Conservation (phyloP, 1,140 invertebrate species). For the Lasioglossum albipes region DNA sequence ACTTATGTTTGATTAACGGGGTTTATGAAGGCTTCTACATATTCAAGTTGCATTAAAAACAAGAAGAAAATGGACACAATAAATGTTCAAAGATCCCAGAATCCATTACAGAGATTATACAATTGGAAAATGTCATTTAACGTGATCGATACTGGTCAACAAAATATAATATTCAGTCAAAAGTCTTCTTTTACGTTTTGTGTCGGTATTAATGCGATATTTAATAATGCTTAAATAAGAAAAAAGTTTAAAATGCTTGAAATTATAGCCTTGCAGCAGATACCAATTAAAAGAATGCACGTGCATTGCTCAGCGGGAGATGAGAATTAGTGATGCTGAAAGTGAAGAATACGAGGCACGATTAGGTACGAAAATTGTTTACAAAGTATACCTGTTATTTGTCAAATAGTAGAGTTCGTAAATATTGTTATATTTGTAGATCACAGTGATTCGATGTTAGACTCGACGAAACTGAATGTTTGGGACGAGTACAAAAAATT, state of each 20-base stretch:
- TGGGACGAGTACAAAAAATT: slow-evolving; percentile 20
- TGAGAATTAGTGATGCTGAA: neutral
- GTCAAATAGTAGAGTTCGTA: neutral
- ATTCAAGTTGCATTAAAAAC: neutral
- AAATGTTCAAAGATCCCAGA: neutral
- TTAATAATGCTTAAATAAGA: neutral
- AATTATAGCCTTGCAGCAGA: slow-evolving; percentile 5
- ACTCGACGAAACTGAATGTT: neutral
- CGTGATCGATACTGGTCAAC: neutral
- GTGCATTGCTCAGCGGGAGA: neutral
- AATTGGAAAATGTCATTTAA: slow-evolving; percentile 29
- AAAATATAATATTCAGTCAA: neutral
- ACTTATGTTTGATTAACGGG: neutral
- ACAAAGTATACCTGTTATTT: neutral
- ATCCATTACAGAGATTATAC: neutral
- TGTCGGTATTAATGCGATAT: slow-evolving; percentile 1
- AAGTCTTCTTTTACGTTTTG: neutral
- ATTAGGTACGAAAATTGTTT: neutral
- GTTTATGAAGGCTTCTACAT: neutral
- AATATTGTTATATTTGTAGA: neutral
- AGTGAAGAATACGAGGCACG: slow-evolving; percentile 1
- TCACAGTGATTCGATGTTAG: neutral
- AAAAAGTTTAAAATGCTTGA: neutral
- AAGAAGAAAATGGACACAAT: neutral
- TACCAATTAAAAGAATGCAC: neutral